A percentile compares a stretch with the other conserved stretches of the same genome.
phyloP scores from a whole-genome alignment of 2,113 vertebrate genomes.

The Pachypanchax playfairii region DNA sequence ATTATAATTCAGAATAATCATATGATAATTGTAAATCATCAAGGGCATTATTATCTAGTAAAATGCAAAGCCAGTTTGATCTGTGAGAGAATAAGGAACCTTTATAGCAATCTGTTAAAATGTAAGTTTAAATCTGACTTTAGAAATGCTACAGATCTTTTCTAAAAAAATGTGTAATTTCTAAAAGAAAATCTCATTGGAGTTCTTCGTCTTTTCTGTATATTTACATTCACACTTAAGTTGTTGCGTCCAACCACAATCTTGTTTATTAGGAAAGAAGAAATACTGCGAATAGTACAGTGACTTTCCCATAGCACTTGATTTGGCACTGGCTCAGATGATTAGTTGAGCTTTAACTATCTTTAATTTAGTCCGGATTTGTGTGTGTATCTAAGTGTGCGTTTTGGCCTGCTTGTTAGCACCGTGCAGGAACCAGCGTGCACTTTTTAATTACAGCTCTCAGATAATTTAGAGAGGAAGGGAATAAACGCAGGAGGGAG shows the following conservation, averaged over 20 bases:
- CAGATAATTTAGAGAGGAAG: constrained; percentile 69
- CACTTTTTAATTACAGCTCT: constrained; percentile 77
- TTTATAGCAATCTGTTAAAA: constrained; percentile 21
- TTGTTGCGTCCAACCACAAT: background rate
- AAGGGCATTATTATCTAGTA: constrained; percentile 10
- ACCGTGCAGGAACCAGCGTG: constrained; percentile 56
- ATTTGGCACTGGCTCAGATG: constrained; percentile 46
- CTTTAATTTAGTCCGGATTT: constrained; percentile 54
- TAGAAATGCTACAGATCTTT: background rate
- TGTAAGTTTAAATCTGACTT: constrained; percentile 33
- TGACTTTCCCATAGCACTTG: constrained; percentile 19
- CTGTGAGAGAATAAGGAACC: constrained; percentile 19
- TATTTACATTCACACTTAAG: background rate
- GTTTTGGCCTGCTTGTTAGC: constrained; percentile 65
- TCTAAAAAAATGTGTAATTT: background rate
- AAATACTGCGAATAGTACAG: constrained; percentile 11
- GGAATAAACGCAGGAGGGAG: constrained; percentile 24
- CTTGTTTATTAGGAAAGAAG: constrained; percentile 1
- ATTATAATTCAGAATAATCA: constrained; percentile 17
- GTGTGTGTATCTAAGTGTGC: constrained; percentile 34
- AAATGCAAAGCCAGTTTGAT: constrained; percentile 20
- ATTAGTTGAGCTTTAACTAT: constrained; percentile 56
- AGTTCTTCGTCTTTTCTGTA: background rate
- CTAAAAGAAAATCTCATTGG: constrained; percentile 11
- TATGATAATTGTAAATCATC: constrained; percentile 25